Evolutionary conservation across 1,140 invertebrate species (phyloP).

Genomic region (Adoxophyes honmai): DNA sequence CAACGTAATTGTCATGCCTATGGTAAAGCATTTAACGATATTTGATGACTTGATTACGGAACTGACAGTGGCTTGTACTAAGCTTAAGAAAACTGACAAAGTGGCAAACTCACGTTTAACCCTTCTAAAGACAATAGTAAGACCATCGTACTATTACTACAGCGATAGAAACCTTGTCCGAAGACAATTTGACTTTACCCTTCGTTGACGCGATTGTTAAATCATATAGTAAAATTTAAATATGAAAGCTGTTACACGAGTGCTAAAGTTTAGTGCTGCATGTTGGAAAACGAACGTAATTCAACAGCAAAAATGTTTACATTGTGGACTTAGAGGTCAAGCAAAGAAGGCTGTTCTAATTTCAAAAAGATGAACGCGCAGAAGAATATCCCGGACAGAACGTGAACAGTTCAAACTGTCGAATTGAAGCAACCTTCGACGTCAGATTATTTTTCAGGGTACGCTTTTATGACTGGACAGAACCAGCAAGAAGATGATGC

Average conservation of each 20-base stretch:
- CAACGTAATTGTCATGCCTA: not conserved
- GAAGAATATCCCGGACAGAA: conserved; percentile 5
- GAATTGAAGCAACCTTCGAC: conserved; percentile 7
- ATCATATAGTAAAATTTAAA: conserved; percentile 40
- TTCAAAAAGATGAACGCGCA: conserved; percentile 27
- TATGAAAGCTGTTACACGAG: conserved; percentile 31
- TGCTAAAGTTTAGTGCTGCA: conserved; percentile 36
- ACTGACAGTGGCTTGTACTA: conserved; percentile 25
- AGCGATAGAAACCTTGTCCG: conserved; percentile 46
- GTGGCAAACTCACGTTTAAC: conserved; percentile 44
- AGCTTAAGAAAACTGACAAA: conserved; percentile 43
- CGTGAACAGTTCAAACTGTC: conserved; percentile 16
- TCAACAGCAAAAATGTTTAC: conserved; percentile 28
- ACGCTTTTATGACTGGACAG: conserved; percentile 24
- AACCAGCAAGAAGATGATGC: not conserved
- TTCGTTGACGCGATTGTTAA: conserved; percentile 44
- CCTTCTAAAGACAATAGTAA: conserved; percentile 36
- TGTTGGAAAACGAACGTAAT: conserved; percentile 12
- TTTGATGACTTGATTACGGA: conserved; percentile 4
- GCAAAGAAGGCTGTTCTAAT: conserved; percentile 34
- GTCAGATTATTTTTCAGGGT: conserved; percentile 13
- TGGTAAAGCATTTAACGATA: not conserved
- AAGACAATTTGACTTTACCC: conserved; percentile 34
- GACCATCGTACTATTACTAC: conserved; percentile 41
- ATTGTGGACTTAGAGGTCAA: conserved; percentile 38